Evolutionary conservation across 1,140 invertebrate species (phyloP).

Genomic region (Microplitis demolitor): DNA sequence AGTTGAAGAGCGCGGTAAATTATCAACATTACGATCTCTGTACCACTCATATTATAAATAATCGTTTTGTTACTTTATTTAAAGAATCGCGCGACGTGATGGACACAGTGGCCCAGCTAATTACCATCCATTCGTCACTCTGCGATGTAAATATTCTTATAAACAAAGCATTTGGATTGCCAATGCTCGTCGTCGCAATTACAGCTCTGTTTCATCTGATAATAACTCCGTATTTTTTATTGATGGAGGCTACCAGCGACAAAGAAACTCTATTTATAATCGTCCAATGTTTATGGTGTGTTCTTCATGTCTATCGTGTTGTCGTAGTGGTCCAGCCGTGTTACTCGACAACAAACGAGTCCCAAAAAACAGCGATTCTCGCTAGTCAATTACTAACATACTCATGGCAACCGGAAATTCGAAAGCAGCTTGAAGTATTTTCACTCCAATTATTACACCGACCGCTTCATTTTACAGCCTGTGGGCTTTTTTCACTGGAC

Average conservation of each 20-base stretch:
- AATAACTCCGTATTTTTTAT: conserved; percentile 74
- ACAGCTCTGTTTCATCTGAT: conserved; percentile 73
- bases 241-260: conserved; percentile 65
- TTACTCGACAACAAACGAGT: conserved; percentile 63
- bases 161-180: conserved; percentile 64
- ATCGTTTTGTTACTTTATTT: conserved; percentile 15
- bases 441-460: conserved; percentile 69
- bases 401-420: conserved; percentile 39
- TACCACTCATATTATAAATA: neutral
- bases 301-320: conserved; percentile 67
- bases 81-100: conserved; percentile 37
- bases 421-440: conserved; percentile 67
- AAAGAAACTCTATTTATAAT: conserved; percentile 53
- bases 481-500: conserved; percentile 69
- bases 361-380: conserved; percentile 46
- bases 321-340: conserved; percentile 72
- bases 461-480: conserved; percentile 67
- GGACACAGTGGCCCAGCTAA: conserved; percentile 43
- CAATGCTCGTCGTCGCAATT: conserved; percentile 67
- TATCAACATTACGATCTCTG: neutral
- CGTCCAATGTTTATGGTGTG: conserved; percentile 69
- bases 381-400: conserved; percentile 49
- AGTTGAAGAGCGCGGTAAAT: conserved; percentile 34
- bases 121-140: conserved; percentile 47
- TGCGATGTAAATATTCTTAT: conserved; percentile 48